phyloP scores from a whole-genome alignment of 2,797 vertebrate species.

The Strix occidentalis region DNA sequence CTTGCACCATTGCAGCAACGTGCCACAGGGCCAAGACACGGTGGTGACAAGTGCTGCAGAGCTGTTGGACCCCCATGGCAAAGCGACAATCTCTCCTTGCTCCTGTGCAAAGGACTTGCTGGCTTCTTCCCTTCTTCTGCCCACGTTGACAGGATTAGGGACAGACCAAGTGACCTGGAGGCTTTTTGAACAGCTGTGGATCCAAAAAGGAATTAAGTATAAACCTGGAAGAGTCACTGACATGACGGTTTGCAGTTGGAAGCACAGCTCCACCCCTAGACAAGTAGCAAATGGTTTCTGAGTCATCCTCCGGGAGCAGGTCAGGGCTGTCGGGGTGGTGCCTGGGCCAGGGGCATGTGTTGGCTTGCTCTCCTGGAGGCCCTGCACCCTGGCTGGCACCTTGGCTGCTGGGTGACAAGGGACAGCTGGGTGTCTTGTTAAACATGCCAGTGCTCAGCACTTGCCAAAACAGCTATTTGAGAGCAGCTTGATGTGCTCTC shows the following conservation, averaged over 20 bases:
- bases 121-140: background rate
- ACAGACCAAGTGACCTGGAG: background rate
- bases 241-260: fast-evolving
- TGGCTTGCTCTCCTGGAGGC: background rate
- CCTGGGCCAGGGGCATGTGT: background rate
- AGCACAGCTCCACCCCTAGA: background rate
- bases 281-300: background rate
- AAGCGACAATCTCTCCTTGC: background rate
- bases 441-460: background rate
- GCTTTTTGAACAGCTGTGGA: background rate
- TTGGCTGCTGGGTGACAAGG: background rate
- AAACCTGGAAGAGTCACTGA: background rate
- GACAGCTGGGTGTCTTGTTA: background rate
- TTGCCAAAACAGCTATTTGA: background rate
- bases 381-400: background rate
- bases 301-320: background rate
- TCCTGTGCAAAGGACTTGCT: background rate
- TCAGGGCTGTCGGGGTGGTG: background rate
- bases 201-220: background rate
- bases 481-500: background rate
- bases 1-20: background rate
- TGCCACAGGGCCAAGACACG: fast-evolving
- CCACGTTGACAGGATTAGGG: background rate
- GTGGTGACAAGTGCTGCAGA: background rate
- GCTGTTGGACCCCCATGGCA: background rate